Base-by-base conservation (phyloP, 2,888 invertebrate genomes). In the Hypselothyrea guttata region DNA sequence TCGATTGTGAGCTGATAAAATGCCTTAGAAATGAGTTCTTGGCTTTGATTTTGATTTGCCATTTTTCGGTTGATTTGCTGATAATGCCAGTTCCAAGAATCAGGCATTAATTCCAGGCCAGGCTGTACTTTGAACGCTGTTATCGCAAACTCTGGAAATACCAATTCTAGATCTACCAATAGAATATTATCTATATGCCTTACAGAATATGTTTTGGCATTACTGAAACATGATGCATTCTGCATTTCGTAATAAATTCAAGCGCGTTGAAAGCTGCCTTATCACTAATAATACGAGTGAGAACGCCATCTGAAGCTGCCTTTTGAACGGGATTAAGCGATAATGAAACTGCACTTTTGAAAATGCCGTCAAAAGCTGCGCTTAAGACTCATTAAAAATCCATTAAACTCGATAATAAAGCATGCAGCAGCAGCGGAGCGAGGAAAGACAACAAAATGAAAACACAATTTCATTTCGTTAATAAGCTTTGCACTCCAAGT, bases 371-470 rank as follows among this genome's bases (percentile, higher is more conserved):
- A 81, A 84, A 81, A 81, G 77, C 77, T 71, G 57, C 61, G 78
- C 84, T 81, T 68, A 69, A 66, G 65, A 54, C 84, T 78, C 78
- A 78, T 78, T 78, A 78, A 78, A 78, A 78, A 81, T 78, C 78
- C 78, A 78, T 78, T 78, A 78, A 78, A 78, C 49, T 59, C 65
- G 78, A 84, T 73, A 79, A 79, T 64, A 59, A 59, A 48, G 52
- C 11, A 42, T 30, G 34, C 5, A 15, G 37, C 37, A 34, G 30
- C 31, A 8, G 27, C 8, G 4, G 15, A 28, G 28, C 27, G 34
- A 38, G n/a, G 37, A 16, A 44, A n/a, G 16, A 16, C 1, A 42
- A 58, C 51, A 52, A 38, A 63, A 54, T 46, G 67, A 59, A 68
- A 58, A 82, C 58, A 78, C 59, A 67, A 67, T 62, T 67, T 67